Base-by-base conservation (phyloP, 2,113 vertebrate genomes). In the Chaetura pelagica region DNA sequence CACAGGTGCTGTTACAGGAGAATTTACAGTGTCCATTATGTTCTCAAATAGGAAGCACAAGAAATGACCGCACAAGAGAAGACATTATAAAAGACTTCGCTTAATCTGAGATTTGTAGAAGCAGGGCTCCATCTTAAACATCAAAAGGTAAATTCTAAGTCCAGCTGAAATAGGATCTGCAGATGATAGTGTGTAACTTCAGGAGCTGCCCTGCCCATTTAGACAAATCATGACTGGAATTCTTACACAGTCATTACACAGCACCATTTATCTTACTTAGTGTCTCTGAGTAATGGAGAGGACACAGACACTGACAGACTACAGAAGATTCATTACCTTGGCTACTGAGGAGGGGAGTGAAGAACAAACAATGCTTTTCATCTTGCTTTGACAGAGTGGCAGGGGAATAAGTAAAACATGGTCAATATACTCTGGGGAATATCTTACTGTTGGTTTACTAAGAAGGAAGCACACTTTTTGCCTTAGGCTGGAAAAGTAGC, bases 31-130 rank as follows among this genome's bases (percentile, higher is more conserved):
- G 68, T 26, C 88, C 86, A 86, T 62, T 94, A 92, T 73, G 86
- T 92, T 48, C 87, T 75, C 89, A 91, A 89, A 73, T 9, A 78
- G 87, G 72, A 84, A 84, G 69, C 46, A 51, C 54, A 89, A 86
- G 87, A 80, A 54, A 44, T 44, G 51, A 59, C 48, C 61, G 42
- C 49, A n/a, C 61, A 81, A 71, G 87, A 77, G 84, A 89, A 87
- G 67, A 72, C 1, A 0, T 40, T 24, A 13, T 69, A 68, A 87
- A 93, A 90, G 84, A 42, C 78, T 73, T 80, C 79, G 58, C 54
- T 96, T 93, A 71, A 51, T 77, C 73, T 55, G 64, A 82, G 62
- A 92, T 96, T 87, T 83, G 95, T 89, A 92, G 76, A 62, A 84
- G 73, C 5, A 23, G 74, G 30, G 48, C 88, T 90, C 58, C 58